These are phyloP conservation scores for Harpalus rufipes DNA, from an alignment of 2,888 invertebrate species.

Conservation along the genomic window DNA sequence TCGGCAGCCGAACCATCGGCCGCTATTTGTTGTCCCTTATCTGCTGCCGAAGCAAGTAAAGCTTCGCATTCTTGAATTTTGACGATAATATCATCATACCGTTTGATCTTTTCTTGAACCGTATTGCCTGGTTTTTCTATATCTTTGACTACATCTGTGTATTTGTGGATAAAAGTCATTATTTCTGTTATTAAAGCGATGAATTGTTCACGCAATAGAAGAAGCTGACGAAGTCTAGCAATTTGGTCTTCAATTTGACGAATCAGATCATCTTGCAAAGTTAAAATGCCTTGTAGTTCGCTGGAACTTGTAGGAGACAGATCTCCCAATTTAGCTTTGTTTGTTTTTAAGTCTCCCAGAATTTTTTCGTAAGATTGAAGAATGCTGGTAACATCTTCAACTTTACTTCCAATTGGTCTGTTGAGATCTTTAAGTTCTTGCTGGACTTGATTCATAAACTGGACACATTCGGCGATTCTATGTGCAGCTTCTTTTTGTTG, in stretches of 20 bases:
- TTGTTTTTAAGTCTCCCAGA: constrained; percentile 86
- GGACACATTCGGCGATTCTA: constrained; percentile 88
- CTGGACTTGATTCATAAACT: constrained; percentile 90
- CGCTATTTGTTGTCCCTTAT: constrained; percentile 95
- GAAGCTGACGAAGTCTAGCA: constrained; percentile 87
- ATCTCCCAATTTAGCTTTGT: constrained; percentile 88
- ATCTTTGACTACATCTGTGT: constrained; percentile 90
- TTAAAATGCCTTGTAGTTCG: constrained; percentile 87
- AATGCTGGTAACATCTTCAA: constrained; percentile 93
- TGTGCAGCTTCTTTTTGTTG: constrained; percentile 90
- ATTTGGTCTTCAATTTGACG: constrained; percentile 92
- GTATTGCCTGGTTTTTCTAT: constrained; percentile 91
- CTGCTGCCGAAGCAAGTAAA: constrained; percentile 89
- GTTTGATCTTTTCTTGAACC: constrained; percentile 91
- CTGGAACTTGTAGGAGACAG: constrained; percentile 87
- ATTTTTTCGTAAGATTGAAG: constrained; percentile 88
- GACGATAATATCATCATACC: constrained; percentile 90
- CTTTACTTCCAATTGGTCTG: constrained; percentile 91
- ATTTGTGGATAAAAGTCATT: constrained; percentile 91
- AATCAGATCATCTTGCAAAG: constrained; percentile 92
- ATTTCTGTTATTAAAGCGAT: constrained; percentile 92
- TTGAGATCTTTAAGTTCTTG: constrained; percentile 89
- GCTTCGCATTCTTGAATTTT: constrained; percentile 96
- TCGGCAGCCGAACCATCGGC: constrained; percentile 93
- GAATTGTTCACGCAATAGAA: constrained; percentile 92